A percentile compares a stretch with the other conserved stretches of the same genome.
Evolutionary conservation across 2,113 vertebrate species (phyloP).

Genomic region (Passerina amoena): DNA sequence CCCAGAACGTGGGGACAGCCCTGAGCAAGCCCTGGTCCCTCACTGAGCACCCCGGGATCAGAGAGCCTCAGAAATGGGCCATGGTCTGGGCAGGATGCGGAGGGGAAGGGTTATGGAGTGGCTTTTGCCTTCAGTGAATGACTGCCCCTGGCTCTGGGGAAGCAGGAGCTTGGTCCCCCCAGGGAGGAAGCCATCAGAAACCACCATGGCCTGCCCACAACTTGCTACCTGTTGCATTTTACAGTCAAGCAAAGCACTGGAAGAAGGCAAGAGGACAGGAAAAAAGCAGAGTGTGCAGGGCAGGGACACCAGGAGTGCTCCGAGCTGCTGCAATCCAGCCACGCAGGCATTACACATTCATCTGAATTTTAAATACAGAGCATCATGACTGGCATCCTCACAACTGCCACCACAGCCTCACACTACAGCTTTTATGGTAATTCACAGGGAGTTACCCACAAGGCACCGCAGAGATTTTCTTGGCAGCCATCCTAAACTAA

Average conservation of each 20-base stretch:
- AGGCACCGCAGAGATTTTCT: slow-evolving; percentile 74
- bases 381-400: slow-evolving; percentile 46
- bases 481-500: slow-evolving; percentile 76
- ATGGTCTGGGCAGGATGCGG: rapidly evolving
- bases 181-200: slow-evolving; percentile 51
- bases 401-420: slow-evolving; percentile 41
- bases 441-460: slow-evolving; percentile 77
- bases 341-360: slow-evolving; percentile 15
- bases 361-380: slow-evolving; percentile 71
- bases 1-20: rapidly evolving
- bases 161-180: background rate
- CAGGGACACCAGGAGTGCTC: background rate
- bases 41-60: background rate
- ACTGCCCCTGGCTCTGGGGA: background rate
- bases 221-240: slow-evolving; percentile 34
- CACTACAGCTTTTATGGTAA: slow-evolving; percentile 72
- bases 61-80: background rate
- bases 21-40: rapidly evolving
- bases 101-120: background rate
- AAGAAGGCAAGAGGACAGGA: rapidly evolving
- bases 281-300: background rate
- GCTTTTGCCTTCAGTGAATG: background rate
- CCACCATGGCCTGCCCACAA: background rate
- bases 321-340: background rate
- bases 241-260: background rate